Evolutionary conservation across 2,888 invertebrate genomes (phyloP).

Genomic region (Cataglyphis cursor): DNA sequence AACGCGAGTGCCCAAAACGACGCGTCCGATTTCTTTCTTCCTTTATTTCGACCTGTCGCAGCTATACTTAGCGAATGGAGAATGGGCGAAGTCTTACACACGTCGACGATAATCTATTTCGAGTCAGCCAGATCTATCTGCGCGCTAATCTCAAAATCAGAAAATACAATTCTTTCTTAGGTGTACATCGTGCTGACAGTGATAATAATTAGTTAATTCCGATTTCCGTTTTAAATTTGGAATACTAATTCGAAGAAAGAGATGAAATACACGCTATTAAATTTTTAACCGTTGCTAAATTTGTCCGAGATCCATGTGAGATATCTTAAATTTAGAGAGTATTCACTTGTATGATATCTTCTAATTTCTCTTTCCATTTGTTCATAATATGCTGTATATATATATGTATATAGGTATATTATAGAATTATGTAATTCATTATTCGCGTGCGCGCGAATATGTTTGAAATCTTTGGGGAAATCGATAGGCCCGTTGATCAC

Average conservation of each 20-base stretch:
- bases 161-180: slow-evolving; percentile 13
- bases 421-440: slow-evolving; percentile 10
- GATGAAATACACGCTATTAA: background rate
- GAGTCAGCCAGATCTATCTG: slow-evolving; percentile 61
- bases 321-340: background rate
- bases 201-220: background rate
- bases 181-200: background rate
- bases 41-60: slow-evolving; percentile 70
- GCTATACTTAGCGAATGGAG: slow-evolving; percentile 74
- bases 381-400: background rate
- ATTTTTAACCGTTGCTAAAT: background rate
- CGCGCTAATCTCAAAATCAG: slow-evolving; percentile 44
- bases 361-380: background rate
- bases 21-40: slow-evolving; percentile 66
- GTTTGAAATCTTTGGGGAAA: slow-evolving; percentile 23
- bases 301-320: background rate
- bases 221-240: slow-evolving; percentile 10
- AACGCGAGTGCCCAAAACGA: slow-evolving; percentile 49
- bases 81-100: slow-evolving; percentile 71
- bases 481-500: slow-evolving; percentile 49
- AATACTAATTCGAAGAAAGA: slow-evolving; percentile 7
- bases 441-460: background rate
- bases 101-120: slow-evolving; percentile 80
- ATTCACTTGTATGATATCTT: background rate
- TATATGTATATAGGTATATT: background rate